Percentiles rank a stretch among this genome's conserved stretches.
These are phyloP conservation scores for Spinus olivaceus DNA, from an alignment of 2,797 vertebrate species.

Conservation along the genomic window DNA sequence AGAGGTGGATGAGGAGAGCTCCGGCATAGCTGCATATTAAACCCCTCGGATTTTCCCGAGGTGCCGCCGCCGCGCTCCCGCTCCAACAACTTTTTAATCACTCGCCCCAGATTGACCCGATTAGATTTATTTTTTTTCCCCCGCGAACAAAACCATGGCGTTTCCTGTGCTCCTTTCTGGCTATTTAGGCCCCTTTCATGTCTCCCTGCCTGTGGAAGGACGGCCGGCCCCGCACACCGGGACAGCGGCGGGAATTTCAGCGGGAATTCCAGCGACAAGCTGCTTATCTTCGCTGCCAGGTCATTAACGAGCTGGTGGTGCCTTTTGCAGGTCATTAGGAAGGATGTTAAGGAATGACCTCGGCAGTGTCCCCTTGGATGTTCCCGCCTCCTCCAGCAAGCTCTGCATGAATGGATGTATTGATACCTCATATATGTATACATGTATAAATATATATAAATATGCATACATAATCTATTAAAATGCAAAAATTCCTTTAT, in stretches of 20 bases:
- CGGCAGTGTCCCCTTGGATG: not conserved
- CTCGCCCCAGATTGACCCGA: not conserved
- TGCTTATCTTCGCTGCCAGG: slow-evolving; percentile 11
- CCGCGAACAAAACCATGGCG: not conserved
- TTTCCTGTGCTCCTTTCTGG: not conserved
- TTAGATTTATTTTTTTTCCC: not conserved
- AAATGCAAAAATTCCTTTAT: not conserved
- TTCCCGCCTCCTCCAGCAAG: not conserved
- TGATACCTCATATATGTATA: not conserved
- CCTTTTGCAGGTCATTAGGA: slow-evolving; percentile 7
- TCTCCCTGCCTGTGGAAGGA: not conserved
- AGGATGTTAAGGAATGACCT: not conserved
- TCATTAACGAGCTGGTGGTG: not conserved
- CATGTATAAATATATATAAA: no score
- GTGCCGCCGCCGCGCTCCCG: not conserved
- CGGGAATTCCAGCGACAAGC: not conserved
- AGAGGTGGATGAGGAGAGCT: slow-evolving; percentile 29
- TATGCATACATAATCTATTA: no score
- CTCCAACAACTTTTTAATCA: not conserved
- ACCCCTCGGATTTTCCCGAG: not conserved
- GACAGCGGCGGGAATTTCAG: not conserved
- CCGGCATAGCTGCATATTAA: slow-evolving; percentile 44
- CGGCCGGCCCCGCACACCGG: not conserved
- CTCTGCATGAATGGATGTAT: not conserved
- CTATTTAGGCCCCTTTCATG: not conserved